Base-by-base conservation (phyloP, 2,113 vertebrate species). In the Cranoglanis bouderius region DNA sequence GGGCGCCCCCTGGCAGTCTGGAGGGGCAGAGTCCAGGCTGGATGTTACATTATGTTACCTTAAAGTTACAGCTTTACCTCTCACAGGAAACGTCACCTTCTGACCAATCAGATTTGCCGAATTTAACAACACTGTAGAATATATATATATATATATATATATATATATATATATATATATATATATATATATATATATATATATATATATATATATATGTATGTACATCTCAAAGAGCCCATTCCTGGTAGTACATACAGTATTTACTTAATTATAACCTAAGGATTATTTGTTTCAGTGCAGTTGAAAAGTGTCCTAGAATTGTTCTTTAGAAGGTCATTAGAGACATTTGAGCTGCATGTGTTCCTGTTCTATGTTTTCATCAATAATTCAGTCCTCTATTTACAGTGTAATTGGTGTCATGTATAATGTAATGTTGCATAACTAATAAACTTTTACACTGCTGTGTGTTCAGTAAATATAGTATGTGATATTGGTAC, bases 381-480 rank as follows among this genome's bases (percentile, higher is more conserved):
- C n/a, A 61, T 83, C 55, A 83, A 83, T 83, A 61, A 83, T 43
- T 83, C 53, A 83, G 10, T 13, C 12, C 81, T 40, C 55, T 40
- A 40, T 83, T 43, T 61, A 61, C 81, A 61, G 55, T 6, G 53
- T 61, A 59, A 83, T 16, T 61, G 55, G 35, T 83, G 12, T 83
- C 40, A 82, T 57, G 49, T 35, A 35, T 55, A 32, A 35, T 55
- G 78, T 53, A 51, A 38, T 57, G 19, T 26, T 57, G 18, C 80
- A 57, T 49, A 49, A 49, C 14, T 82, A 38, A 82, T 12, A 61
- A 12, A 57, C 32, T 1, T 29, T 49, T 29, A 4, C 6, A 46
- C 46, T 51, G 26, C 26, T 51, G 1, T 35, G 29, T 81, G 51
- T 21, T 26, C 32, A 59, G 55, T 29, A 40, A 35, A 29, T 40